Conservation (phyloP, 2,888 invertebrate genomes). For the Tipula confusa region DNA sequence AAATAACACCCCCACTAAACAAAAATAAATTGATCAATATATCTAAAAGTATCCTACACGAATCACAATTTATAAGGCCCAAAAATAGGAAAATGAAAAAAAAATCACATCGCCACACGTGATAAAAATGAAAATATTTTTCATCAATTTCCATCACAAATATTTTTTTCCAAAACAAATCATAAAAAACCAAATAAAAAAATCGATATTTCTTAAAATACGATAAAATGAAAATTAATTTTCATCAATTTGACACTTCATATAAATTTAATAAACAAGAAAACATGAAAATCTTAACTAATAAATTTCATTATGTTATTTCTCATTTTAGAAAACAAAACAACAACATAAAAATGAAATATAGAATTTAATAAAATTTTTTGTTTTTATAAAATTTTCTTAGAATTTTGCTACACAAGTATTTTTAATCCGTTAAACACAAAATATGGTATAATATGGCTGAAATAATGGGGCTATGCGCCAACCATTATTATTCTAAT, state of each 20-base stretch:
- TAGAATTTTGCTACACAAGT: background rate
- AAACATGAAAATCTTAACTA: background rate
- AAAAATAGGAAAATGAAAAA: background rate
- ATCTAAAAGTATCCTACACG: no score
- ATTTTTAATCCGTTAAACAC: background rate
- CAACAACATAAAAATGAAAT: background rate
- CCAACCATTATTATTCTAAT: background rate
- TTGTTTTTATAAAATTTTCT: background rate
- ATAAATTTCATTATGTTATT: background rate
- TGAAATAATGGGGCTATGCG: background rate
- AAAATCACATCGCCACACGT: background rate
- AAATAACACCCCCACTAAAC: no score
- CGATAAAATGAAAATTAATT: background rate
- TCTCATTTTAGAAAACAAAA: background rate
- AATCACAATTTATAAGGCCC: no score
- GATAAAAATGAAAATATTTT: background rate
- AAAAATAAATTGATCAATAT: no score
- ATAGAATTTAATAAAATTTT: background rate
- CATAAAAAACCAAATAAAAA: background rate
- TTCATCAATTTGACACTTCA: conserved; percentile 9
- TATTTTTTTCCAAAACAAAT: background rate
- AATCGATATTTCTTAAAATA: background rate
- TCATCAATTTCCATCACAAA: background rate
- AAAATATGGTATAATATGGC: background rate
- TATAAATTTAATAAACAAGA: background rate